These are phyloP conservation scores for Troides oblongomaculatus DNA, from an alignment of 2,888 invertebrate species.

Conservation along the genomic window DNA sequence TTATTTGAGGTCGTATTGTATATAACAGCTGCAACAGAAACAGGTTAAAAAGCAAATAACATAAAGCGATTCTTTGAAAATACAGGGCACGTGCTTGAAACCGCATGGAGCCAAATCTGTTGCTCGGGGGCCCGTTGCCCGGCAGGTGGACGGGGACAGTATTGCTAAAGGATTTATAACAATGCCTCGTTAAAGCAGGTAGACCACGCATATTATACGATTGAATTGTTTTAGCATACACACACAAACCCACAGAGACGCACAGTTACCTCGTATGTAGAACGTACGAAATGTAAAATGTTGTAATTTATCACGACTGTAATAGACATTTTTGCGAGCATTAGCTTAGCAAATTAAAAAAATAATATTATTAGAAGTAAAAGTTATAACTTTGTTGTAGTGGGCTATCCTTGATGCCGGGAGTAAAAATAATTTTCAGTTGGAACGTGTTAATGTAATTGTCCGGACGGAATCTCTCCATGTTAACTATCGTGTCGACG, in stretches of 20 bases:
- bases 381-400: too few species aligned
- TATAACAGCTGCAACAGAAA: constrained; percentile 23
- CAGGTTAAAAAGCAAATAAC: constrained; percentile 27
- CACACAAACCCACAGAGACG: not conserved
- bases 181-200: constrained; percentile 28
- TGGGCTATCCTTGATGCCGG: too few species aligned
- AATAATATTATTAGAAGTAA: too few species aligned
- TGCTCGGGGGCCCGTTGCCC: constrained; percentile 16
- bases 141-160: constrained; percentile 25
- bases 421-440: too few species aligned
- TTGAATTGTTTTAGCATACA: constrained; percentile 10
- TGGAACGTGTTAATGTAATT: constrained; percentile 11
- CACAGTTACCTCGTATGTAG: not conserved
- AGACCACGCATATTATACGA: constrained; percentile 18
- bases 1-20: constrained; percentile 17
- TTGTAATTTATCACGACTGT: too few species aligned
- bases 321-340: too few species aligned
- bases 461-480: not conserved
- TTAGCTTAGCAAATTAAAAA: too few species aligned
- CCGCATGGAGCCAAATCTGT: constrained; percentile 27
- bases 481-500: too few species aligned
- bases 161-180: constrained; percentile 29
- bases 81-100: constrained; percentile 27
- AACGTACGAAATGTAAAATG: too few species aligned
- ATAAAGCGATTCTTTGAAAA: constrained; percentile 14